phyloP scores from a whole-genome alignment of 2,888 invertebrate genomes.

The Ophion obscuratus region DNA sequence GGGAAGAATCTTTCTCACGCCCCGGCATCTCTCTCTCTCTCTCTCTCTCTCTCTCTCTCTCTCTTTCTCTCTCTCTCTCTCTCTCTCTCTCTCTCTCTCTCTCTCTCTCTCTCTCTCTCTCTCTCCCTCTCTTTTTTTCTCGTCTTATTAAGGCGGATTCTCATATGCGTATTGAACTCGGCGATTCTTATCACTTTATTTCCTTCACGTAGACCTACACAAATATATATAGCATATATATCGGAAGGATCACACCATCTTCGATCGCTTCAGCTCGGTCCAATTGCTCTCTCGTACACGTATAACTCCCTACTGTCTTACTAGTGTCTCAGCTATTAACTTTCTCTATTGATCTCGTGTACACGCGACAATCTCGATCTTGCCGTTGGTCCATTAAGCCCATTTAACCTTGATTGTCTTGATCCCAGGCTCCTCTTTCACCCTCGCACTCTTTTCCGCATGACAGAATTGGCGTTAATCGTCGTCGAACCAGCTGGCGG shows the following conservation, averaged over 20 bases:
- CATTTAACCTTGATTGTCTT: slow-evolving; percentile 51
- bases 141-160: neutral
- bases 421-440: neutral
- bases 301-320: neutral
- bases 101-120: neutral
- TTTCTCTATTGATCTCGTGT: slow-evolving; percentile 44
- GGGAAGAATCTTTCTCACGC: slow-evolving; percentile 3
- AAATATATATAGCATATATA: neutral
- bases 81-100: neutral
- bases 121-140: too few relatives aligned
- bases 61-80: neutral
- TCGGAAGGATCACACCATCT: slow-evolving; percentile 28
- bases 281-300: slow-evolving; percentile 33
- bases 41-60: too few relatives aligned
- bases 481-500: slow-evolving; percentile 7
- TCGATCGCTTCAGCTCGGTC: slow-evolving; percentile 12
- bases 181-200: slow-evolving; percentile 49
- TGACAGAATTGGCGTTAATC: slow-evolving; percentile 35
- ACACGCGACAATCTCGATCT: slow-evolving; percentile 29
- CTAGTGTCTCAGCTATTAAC: slow-evolving; percentile 33
- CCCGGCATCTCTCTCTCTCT: neutral
- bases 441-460: neutral
- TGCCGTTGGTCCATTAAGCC: slow-evolving; percentile 50
- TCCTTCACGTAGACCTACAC: neutral
- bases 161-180: slow-evolving; percentile 24